Conservation (phyloP, 2,888 invertebrate species). For the Cheilosia scutellata region DNA sequence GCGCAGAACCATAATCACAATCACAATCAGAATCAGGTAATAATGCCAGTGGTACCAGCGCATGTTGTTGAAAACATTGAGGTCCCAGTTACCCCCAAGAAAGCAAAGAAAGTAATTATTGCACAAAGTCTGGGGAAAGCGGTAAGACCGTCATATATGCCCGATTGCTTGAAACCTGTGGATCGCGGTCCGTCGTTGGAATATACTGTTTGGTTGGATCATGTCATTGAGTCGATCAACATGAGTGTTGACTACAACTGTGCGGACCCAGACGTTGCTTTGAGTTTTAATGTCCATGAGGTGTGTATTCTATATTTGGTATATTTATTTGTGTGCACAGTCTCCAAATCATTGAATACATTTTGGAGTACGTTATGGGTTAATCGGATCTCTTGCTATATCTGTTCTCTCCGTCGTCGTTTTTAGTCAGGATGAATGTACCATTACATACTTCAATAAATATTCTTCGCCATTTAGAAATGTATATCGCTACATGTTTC, state of each 20-base stretch:
- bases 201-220: slow-evolving; percentile 90
- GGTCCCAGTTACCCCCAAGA: slow-evolving; percentile 53
- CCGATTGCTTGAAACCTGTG: slow-evolving; percentile 28
- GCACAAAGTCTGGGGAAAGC: slow-evolving; percentile 57
- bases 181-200: slow-evolving; percentile 79
- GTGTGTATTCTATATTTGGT: slow-evolving; percentile 79
- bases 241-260: slow-evolving; percentile 90
- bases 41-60: slow-evolving; percentile 52
- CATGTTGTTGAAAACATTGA: slow-evolving; percentile 61
- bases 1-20: slow-evolving; percentile 53
- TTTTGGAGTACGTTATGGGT: too few relatives aligned
- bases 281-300: slow-evolving; percentile 89
- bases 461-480: too few relatives aligned
- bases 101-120: slow-evolving; percentile 65
- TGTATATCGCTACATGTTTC: too few relatives aligned
- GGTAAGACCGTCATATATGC: slow-evolving; percentile 38
- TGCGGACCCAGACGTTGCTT: slow-evolving; percentile 87
- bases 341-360: too few relatives aligned
- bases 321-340: neutral
- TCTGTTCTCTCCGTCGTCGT: too few relatives aligned
- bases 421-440: too few relatives aligned
- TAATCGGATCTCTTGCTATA: too few relatives aligned
- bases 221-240: slow-evolving; percentile 91
- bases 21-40: slow-evolving; percentile 58
- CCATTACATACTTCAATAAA: too few relatives aligned